Percentiles rank a stretch among this genome's conserved stretches.
Evolutionary conservation across 2,797 vertebrate species (phyloP).

Genomic region (Etheostoma nigrum): DNA sequence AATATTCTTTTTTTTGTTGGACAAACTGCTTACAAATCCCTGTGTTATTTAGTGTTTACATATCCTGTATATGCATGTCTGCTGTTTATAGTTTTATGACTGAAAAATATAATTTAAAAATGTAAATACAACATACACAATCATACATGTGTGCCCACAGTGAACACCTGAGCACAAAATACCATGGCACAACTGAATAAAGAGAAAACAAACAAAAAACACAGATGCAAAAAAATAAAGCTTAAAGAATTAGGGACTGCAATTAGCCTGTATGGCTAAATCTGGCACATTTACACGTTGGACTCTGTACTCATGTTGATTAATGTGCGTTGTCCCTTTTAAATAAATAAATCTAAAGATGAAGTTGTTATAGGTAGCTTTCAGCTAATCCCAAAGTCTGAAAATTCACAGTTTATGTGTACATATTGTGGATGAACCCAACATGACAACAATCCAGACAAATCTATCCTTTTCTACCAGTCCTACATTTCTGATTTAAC

Average conservation of each 20-base stretch:
- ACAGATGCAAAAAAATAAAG: constrained; percentile 21
- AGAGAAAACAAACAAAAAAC: constrained; percentile 5
- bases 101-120: constrained; percentile 40
- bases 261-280: too few species aligned
- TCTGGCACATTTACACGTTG: too few species aligned
- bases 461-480: constrained; percentile 38
- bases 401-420: constrained; percentile 48
- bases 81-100: constrained; percentile 39
- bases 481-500: constrained; percentile 49
- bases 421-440: constrained; percentile 51
- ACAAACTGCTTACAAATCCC: constrained; percentile 81
- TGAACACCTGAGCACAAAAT: constrained; percentile 47
- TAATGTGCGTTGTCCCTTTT: too few species aligned
- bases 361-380: constrained; percentile 49
- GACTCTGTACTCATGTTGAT: too few species aligned
- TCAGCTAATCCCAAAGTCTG: constrained; percentile 70
- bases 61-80: constrained; percentile 63
- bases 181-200: too few species aligned
- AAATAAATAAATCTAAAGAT: not conserved
- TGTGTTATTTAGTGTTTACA: constrained; percentile 59
- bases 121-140: constrained; percentile 65
- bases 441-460: constrained; percentile 80
- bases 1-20: constrained; percentile 84
- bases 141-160: constrained; percentile 36
- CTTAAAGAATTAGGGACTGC: too few species aligned